These are phyloP conservation scores for Penelope pileata DNA, from an alignment of 2,113 vertebrate species.

Conservation along the genomic window DNA sequence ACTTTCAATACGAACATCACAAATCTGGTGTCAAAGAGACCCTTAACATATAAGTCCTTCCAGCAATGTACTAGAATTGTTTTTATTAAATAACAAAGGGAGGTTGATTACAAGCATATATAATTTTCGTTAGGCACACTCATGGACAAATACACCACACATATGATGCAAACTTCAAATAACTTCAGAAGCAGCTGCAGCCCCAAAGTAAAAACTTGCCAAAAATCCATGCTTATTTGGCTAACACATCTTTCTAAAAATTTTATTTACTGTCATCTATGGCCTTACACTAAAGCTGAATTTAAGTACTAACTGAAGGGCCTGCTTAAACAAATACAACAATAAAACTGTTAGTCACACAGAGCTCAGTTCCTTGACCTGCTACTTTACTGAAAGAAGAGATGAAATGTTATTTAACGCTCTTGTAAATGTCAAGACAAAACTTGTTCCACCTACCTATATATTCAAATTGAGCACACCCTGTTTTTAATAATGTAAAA, in stretches of 20 bases:
- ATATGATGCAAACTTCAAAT: constrained; percentile 8
- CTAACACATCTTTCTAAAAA: background rate
- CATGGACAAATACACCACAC: background rate
- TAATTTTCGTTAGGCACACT: constrained; percentile 43
- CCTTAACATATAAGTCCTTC: constrained; percentile 16
- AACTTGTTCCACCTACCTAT: background rate
- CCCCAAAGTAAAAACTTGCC: background rate
- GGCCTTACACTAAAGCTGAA: background rate
- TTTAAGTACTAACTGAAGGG: background rate
- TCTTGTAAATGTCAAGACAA: background rate
- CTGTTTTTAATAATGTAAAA: background rate
- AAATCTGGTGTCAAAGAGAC: constrained; percentile 20
- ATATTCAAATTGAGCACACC: background rate
- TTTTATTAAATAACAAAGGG: constrained; percentile 44
- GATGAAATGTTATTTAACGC: background rate
- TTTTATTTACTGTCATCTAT: background rate
- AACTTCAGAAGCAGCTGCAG: background rate
- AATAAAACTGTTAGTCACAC: background rate
- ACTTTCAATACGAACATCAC: constrained; percentile 10
- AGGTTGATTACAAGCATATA: constrained; percentile 49
- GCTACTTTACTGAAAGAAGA: background rate
- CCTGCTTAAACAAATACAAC: background rate
- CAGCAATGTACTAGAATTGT: background rate
- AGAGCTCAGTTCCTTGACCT: background rate
- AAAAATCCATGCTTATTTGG: background rate